Percentiles rank a stretch among this genome's conserved stretches.
phyloP scores from a whole-genome alignment of 2,797 vertebrate species.

The Manis javanica region DNA sequence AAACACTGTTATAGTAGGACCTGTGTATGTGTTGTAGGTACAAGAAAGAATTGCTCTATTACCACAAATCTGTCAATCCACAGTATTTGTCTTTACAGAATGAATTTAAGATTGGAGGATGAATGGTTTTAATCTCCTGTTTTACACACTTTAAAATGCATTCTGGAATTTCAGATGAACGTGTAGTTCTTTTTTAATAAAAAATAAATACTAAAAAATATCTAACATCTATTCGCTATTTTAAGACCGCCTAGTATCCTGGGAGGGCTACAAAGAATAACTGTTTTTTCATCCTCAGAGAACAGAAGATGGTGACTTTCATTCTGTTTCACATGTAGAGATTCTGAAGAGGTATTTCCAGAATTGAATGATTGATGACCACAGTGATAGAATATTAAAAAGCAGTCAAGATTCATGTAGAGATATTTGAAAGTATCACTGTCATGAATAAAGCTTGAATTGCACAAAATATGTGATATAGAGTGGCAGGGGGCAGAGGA shows the following conservation, averaged over 20 bases:
- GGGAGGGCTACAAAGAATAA: background rate
- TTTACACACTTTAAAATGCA: background rate
- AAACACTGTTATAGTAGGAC: background rate
- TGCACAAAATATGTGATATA: background rate
- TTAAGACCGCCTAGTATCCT: background rate
- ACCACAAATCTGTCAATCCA: background rate
- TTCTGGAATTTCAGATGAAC: background rate
- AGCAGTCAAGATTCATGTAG: background rate
- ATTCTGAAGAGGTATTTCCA: slow-evolving; percentile 9
- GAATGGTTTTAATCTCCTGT: background rate
- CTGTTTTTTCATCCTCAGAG: background rate
- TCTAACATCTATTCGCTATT: background rate
- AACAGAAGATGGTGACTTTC: background rate
- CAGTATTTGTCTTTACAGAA: background rate
- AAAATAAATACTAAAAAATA: background rate
- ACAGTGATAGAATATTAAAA: background rate
- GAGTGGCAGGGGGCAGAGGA: background rate
- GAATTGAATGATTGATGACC: background rate
- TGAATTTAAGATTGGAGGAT: background rate
- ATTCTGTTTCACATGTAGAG: background rate
- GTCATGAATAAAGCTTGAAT: background rate
- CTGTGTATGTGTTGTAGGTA: background rate
- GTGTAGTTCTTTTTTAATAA: background rate
- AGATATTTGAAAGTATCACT: background rate
- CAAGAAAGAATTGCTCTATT: background rate